Evolutionary conservation across 2,113 vertebrate species (phyloP), one percentile per base, ranked within the genome.

Genomic region (Cyphomyrus discorhynchus): DNA sequence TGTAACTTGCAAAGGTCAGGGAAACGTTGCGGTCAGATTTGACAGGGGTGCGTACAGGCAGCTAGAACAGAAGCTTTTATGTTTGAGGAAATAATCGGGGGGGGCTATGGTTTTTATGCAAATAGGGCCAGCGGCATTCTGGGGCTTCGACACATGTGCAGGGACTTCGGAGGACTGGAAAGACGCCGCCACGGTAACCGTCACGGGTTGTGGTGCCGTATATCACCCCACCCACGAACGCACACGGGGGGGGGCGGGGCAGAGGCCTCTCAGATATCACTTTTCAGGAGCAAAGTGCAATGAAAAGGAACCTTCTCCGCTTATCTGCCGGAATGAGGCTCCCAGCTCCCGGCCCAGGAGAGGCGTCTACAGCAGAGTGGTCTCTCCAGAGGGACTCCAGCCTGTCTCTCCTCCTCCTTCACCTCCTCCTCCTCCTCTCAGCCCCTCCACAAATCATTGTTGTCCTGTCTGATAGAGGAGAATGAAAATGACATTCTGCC

Each of bases 401-500:
- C 35, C 35, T 88, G 52, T 11, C 74, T 80, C 74, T 80, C 74
- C 5, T 77, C n/a, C 74, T 77, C 11, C 3, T n/a, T 27, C 62
- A 27, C 31, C 70, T 77, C 31, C 66, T 53, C 52, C 52, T 56
- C 13, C 31, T n/a, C 86, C 53, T 88, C 87, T 45, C 87, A 88
- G 21, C 24, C 24, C 39, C 87, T 50, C 56, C 39, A 66, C 53
- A n/a, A 50, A 53, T 50, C 70, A 50, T 90, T 91, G 91, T 49
- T 92, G 89, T 77, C 88, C 91, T 89, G 70, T 89, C 88, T 93
- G 86, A 92, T 83, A 82, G 92, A 90, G 74, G 90, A 91, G 90
- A 88, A 91, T 82, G 93, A 92, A 93, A 46, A 92, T 92, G 87
- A 91, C 8, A 90, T 90, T 6, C 80, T 88, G 87, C 52, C 52